Conservation (phyloP, 1,140 invertebrate species). For the Polypedilum pembai region DNA sequence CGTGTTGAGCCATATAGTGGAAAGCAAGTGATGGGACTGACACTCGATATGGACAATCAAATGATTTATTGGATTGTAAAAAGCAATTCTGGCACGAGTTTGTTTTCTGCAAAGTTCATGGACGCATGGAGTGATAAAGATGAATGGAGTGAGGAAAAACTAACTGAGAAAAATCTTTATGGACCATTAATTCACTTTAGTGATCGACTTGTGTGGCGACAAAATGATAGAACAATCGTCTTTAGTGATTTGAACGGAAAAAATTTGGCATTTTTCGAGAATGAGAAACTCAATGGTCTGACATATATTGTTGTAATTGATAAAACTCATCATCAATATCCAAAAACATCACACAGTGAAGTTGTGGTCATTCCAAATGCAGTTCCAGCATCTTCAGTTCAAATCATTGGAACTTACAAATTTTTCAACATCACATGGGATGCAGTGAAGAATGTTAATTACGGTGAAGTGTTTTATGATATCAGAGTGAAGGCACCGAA, state of each 20-base stretch:
- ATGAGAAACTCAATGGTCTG: conserved; percentile 53
- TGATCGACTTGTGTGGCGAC: conserved; percentile 70
- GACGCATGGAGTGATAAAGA: conserved; percentile 39
- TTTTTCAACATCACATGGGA: conserved; percentile 75
- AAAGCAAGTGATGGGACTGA: conserved; percentile 74
- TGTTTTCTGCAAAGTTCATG: conserved; percentile 59
- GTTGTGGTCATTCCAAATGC: conserved; percentile 60
- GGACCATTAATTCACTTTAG: conserved; percentile 70
- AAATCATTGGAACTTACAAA: conserved; percentile 60
- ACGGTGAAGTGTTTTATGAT: conserved; percentile 76
- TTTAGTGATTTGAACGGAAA: conserved; percentile 69
- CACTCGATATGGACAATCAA: conserved; percentile 64
- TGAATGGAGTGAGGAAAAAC: conserved; percentile 35
- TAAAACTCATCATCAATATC: conserved; percentile 53
- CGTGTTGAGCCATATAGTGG: conserved; percentile 66
- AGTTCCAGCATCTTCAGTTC: conserved; percentile 54
- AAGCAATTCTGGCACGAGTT: conserved; percentile 62
- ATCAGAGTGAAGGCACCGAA: conserved; percentile 54
- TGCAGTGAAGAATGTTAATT: conserved; percentile 62
- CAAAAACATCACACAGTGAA: conserved; percentile 45
- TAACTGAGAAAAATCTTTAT: conserved; percentile 49
- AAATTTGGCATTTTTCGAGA: conserved; percentile 64
- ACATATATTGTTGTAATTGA: conserved; percentile 66
- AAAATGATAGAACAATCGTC: conserved; percentile 63
- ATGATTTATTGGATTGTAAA: conserved; percentile 72